phyloP scores from a whole-genome alignment of 2,113 vertebrate species.

The Sminthopsis crassicaudata region DNA sequence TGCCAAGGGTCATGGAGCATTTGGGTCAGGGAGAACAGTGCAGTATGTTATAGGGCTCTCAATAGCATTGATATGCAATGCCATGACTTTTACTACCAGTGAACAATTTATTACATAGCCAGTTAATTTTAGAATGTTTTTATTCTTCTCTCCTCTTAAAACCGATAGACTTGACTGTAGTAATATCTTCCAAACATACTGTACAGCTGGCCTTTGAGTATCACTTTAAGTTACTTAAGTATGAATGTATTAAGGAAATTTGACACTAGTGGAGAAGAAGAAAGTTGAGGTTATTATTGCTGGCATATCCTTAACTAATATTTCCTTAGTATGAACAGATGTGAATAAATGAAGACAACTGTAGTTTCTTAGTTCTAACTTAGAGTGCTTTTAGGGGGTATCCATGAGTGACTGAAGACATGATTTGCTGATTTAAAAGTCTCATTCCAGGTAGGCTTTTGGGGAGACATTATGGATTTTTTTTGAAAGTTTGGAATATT shows the following conservation, averaged over 20 bases:
- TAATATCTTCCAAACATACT: conserved; percentile 55
- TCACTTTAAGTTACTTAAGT: conserved; percentile 59
- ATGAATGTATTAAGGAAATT: conserved; percentile 68
- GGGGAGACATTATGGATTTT: neutral
- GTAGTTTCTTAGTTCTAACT: conserved; percentile 22
- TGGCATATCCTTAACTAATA: conserved; percentile 38
- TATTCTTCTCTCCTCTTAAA: conserved; percentile 34
- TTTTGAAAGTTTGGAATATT: neutral
- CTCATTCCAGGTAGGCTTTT: neutral
- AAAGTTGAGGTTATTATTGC: conserved; percentile 64
- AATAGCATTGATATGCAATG: neutral
- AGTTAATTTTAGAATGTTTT: conserved; percentile 5
- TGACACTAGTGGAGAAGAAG: conserved; percentile 69
- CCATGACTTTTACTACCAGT: conserved; percentile 36
- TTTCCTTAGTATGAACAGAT: conserved; percentile 46
- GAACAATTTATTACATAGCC: conserved; percentile 30
- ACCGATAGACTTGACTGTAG: conserved; percentile 46
- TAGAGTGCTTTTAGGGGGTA: neutral
- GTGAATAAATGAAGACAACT: conserved; percentile 3
- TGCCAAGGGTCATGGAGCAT: conserved; percentile 8
- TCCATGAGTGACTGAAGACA: conserved; percentile 29
- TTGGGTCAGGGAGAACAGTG: conserved; percentile 35
- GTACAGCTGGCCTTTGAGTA: conserved; percentile 64
- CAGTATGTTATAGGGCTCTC: neutral
- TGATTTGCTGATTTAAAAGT: conserved; percentile 1